phyloP scores from a whole-genome alignment of 2,113 vertebrate genomes.

The Blennius ocellaris region DNA sequence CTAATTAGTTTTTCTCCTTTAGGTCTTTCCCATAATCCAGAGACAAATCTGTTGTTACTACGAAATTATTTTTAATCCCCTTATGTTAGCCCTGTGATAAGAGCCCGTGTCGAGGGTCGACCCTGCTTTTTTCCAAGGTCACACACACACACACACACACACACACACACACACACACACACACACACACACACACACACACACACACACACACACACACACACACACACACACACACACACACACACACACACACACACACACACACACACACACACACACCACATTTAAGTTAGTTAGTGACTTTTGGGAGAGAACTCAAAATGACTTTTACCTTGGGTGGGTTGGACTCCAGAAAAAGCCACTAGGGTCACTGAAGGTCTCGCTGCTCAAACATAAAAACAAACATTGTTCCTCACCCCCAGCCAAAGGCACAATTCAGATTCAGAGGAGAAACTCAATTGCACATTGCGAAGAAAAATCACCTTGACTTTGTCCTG shows the following conservation, averaged over 20 bases:
- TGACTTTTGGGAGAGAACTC: not conserved
- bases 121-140: no score
- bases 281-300: not conserved
- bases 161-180: not conserved
- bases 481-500: no score
- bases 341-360: conserved; percentile 17
- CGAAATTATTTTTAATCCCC: no score
- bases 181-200: not conserved
- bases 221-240: not conserved
- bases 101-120: no score
- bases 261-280: not conserved
- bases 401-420: conserved; percentile 2
- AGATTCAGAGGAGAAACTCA: not conserved
- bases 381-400: conserved; percentile 27
- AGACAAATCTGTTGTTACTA: no score
- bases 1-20: no score
- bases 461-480: not conserved
- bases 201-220: not conserved
- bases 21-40: no score
- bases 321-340: conserved; percentile 12
- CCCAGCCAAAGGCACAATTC: not conserved
- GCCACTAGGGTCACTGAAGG: conserved; percentile 7
- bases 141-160: not conserved
- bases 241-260: not conserved
- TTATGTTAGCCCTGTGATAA: no score